phyloP scores from a whole-genome alignment of 2,888 invertebrate genomes.

The Phyllotreta cruciferae region DNA sequence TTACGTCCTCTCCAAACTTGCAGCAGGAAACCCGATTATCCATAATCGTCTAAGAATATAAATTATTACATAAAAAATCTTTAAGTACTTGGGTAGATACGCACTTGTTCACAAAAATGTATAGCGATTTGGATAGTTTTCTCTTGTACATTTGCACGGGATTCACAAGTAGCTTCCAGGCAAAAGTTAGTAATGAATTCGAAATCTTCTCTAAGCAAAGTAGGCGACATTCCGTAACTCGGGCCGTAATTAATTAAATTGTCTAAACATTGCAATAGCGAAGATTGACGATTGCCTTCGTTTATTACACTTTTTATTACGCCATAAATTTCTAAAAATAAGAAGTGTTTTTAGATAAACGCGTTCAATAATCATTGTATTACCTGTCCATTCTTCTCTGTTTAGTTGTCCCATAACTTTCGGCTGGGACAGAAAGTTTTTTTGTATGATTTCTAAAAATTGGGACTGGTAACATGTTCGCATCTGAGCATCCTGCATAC shows the following conservation, averaged over 20 bases:
- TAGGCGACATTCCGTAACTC: constrained; percentile 46
- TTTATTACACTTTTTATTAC: constrained; percentile 38
- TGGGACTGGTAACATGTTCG: constrained; percentile 60
- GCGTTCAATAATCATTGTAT: constrained; percentile 55
- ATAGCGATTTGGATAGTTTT: constrained; percentile 44
- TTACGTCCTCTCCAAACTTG: constrained; percentile 56
- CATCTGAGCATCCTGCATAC: constrained; percentile 46
- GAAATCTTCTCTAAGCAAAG: constrained; percentile 50
- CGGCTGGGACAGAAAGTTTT: constrained; percentile 64
- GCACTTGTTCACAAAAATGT: constrained; percentile 46
- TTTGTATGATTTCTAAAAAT: constrained; percentile 65
- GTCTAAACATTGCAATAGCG: constrained; percentile 46
- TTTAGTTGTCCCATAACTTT: constrained; percentile 63
- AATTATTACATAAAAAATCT: no score
- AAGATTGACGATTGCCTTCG: constrained; percentile 35
- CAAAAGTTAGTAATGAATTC: constrained; percentile 50
- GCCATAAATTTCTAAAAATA: constrained; percentile 41
- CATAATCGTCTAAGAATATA: constrained; percentile 55
- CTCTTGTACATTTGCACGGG: constrained; percentile 41
- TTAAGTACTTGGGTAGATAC: no score
- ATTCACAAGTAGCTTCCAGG: constrained; percentile 40
- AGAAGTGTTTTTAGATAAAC: constrained; percentile 4
- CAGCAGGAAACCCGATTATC: constrained; percentile 55
- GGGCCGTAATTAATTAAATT: constrained; percentile 52
- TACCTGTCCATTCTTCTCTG: constrained; percentile 67